Conservation (phyloP, 2,888 invertebrate species). For the Halictus quadricinctus region DNA sequence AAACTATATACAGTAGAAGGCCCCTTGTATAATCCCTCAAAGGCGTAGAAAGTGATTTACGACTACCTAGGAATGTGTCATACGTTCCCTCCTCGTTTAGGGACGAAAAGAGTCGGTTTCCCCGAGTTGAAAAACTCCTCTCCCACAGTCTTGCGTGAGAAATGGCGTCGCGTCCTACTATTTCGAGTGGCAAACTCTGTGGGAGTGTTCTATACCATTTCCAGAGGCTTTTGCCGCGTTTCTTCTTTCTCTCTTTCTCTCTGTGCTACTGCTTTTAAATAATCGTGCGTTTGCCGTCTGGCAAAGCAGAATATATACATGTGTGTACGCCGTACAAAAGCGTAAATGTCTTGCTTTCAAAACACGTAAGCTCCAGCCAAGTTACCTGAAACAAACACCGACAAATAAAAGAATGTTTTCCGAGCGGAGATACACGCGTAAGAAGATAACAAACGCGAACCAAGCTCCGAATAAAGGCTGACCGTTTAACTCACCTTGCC, state of each 20-base stretch:
- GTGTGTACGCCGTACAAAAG: neutral
- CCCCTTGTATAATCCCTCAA: neutral
- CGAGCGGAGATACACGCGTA: neutral
- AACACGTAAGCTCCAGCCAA: neutral
- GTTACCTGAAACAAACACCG: neutral
- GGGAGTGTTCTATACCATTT: conserved; percentile 29
- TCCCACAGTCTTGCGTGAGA: conserved; percentile 10
- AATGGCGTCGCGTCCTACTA: conserved; percentile 31
- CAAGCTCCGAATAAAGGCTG: neutral
- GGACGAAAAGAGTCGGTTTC: conserved; percentile 10
- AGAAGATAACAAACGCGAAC: neutral
- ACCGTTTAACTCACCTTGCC: neutral
- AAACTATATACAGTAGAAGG: neutral
- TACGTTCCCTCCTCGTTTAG: neutral
- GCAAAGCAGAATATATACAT: neutral
- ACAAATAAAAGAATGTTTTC: neutral
- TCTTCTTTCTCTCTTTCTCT: neutral
- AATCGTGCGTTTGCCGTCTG: neutral
- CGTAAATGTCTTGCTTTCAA: neutral
- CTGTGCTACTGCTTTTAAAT: neutral
- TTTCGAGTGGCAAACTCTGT: conserved; percentile 38
- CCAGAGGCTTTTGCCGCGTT: neutral
- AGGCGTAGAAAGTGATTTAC: conserved; percentile 10
- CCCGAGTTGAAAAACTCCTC: conserved; percentile 24
- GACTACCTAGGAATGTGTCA: neutral